Evolutionary conservation across 2,888 invertebrate species (phyloP), one percentile per base, ranked within the genome.

Genomic region (Ophioninae sp.): DNA sequence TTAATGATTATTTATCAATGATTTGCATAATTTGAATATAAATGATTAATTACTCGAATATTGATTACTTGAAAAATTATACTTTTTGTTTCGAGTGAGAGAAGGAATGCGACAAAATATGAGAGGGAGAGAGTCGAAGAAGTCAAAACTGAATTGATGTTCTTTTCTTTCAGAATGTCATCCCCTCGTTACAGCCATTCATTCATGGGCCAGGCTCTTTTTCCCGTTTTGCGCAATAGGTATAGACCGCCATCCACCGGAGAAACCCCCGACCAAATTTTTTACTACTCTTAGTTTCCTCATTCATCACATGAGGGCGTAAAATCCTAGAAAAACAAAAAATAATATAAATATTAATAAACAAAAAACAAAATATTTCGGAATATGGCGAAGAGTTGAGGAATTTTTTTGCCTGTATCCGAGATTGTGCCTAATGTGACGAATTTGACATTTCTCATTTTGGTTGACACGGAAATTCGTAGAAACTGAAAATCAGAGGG

Each of bases 181-280:
- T 91, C 92, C 93, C 89, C 91, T 93, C 91, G 92, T 92, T 91
- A 91, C 93, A 90, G 89, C 92, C 90, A 92, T 93, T 92, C 92
- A 93, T 92, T 92, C 93, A 90, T 93, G 93, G 93, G 91, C 92
- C 93, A 93, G 92, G 92, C 92, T 92, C 92, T 91, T 92, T 92
- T 92, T 93, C 92, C 93, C 93, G 91, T 92, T 92, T 93, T 92
- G 93, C 89, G 91, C 92, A 92, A 92, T 93, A 93, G 93, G 92
- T 93, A 93, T 90, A 90, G 87, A 86, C 86, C 83, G 84, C 87
- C 84, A 76, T 85, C 82, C 86, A 83, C 82, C 82, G 87, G 85
- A 86, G 86, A 88, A 89, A 85, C 85, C 86, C 87, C 87, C 84
- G 87, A 88, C 87, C 75, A 67, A 68, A 44, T 76, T 23, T 76